Percentiles rank a stretch among this genome's conserved stretches.
Evolutionary conservation across 2,797 vertebrate species (phyloP).

Genomic region (Halcyon smyrnensis): DNA sequence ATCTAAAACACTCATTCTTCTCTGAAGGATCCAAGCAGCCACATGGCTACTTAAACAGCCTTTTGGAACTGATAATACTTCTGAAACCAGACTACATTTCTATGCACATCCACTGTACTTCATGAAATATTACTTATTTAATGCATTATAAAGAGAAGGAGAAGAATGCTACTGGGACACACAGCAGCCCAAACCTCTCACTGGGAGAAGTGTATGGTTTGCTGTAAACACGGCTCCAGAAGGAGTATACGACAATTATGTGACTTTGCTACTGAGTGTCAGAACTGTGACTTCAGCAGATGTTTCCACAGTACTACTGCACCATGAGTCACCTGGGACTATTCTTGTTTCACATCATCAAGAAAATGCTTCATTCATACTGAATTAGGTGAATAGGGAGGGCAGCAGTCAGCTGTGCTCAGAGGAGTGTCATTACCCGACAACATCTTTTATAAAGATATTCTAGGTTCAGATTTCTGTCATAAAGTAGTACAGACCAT

Average conservation of each 20-base stretch:
- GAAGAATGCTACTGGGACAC: not conserved
- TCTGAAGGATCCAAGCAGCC: not conserved
- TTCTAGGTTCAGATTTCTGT: not conserved
- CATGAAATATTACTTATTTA: not conserved
- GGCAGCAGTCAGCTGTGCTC: slow-evolving; percentile 19
- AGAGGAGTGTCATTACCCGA: not conserved
- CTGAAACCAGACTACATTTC: not conserved
- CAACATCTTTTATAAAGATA: not conserved
- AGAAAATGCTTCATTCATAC: slow-evolving; percentile 29
- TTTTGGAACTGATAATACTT: not conserved
- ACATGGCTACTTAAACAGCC: not conserved
- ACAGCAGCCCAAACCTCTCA: not conserved
- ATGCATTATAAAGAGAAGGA: not conserved
- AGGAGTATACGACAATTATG: not conserved
- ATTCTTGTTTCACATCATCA: slow-evolving; percentile 4
- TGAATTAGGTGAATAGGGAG: slow-evolving; percentile 11
- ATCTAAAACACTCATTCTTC: not conserved
- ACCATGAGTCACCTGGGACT: slow-evolving; percentile 47
- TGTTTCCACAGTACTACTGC: not conserved
- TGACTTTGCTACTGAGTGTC: not conserved
- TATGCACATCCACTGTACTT: not conserved
- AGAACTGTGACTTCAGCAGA: slow-evolving; percentile 6
- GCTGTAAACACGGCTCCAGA: not conserved
- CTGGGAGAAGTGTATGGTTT: not conserved
- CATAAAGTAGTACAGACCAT: not conserved